Conservation (phyloP, 30 jellyfish, hydroid and myxozoan species). For the Calvadosia cruxmelitensis region DNA sequence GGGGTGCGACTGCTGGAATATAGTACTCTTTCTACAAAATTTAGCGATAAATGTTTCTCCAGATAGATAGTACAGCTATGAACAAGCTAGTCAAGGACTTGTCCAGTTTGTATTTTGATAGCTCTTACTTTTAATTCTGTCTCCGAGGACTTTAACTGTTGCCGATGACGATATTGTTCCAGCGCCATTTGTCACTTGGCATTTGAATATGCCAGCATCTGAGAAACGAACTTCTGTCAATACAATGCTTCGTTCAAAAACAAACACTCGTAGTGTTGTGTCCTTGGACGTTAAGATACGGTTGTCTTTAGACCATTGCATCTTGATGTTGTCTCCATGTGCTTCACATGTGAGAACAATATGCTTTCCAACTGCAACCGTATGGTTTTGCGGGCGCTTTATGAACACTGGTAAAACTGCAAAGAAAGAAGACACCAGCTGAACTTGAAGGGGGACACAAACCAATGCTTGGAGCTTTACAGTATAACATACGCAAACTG, state of each 20-base stretch:
- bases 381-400: constrained; percentile 12
- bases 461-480: no score
- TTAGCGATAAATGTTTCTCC: neutral
- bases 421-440: neutral
- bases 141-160: constrained; percentile 12
- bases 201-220: constrained; percentile 26
- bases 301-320: constrained; percentile 21
- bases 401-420: constrained; percentile 26
- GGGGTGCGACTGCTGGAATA: no score
- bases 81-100: no score
- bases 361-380: constrained; percentile 2
- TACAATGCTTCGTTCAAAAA: neutral
- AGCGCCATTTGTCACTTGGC: constrained; percentile 24
- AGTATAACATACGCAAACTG: no score
- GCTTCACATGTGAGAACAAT: constrained; percentile 15
- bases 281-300: neutral
- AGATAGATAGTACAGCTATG: no score
- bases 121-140: constrained; percentile 10
- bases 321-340: constrained; percentile 6
- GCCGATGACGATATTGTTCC: constrained; percentile 19
- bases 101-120: no score
- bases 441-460: neutral
- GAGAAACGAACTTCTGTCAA: constrained; percentile 13
- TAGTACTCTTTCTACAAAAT: no score
- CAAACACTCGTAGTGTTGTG: neutral